Percentiles rank a stretch among this genome's conserved stretches.
Conservation (phyloP, 2,888 invertebrate genomes). For the Heterodera filipjevi region DNA sequence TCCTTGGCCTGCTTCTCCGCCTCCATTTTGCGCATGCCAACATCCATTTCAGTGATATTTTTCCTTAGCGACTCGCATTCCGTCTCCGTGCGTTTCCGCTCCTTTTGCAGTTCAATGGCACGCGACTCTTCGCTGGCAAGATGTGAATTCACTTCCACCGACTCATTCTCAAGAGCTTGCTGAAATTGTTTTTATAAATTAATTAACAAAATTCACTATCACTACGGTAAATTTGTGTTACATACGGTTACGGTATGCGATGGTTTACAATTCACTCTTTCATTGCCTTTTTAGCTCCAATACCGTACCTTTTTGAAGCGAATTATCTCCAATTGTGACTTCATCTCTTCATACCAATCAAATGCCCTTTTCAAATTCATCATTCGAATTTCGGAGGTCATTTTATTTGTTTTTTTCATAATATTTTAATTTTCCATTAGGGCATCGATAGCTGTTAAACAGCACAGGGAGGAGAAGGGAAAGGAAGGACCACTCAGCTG, state of each 20-base stretch:
- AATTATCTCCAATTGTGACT: background rate
- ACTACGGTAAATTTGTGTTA: too few relatives aligned
- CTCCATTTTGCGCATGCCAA: constrained; percentile 57
- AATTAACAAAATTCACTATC: too few relatives aligned
- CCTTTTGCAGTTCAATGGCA: constrained; percentile 56
- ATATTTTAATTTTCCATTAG: background rate
- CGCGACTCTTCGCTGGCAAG: constrained; percentile 76
- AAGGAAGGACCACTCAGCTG: background rate
- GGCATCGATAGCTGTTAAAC: too few relatives aligned
- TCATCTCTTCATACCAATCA: constrained; percentile 8
- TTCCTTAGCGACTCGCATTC: constrained; percentile 61
- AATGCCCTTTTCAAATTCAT: background rate
- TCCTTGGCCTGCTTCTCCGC: constrained; percentile 63
- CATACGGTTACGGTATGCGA: background rate
- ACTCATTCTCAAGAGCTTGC: constrained; percentile 30
- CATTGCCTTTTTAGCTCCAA: too few relatives aligned
- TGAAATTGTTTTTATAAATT: background rate
- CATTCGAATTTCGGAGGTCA: background rate
- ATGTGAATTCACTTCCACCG: constrained; percentile 83
- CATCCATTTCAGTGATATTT: constrained; percentile 60
- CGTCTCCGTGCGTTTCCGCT: constrained; percentile 57
- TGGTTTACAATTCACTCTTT: background rate
- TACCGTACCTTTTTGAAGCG: background rate
- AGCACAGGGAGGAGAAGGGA: too few relatives aligned
- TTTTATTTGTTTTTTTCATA: background rate